Evolutionary conservation across 2,797 vertebrate species (phyloP), one percentile per base, ranked within the genome.

Genomic region (Sebastiscus albofasciatus): DNA sequence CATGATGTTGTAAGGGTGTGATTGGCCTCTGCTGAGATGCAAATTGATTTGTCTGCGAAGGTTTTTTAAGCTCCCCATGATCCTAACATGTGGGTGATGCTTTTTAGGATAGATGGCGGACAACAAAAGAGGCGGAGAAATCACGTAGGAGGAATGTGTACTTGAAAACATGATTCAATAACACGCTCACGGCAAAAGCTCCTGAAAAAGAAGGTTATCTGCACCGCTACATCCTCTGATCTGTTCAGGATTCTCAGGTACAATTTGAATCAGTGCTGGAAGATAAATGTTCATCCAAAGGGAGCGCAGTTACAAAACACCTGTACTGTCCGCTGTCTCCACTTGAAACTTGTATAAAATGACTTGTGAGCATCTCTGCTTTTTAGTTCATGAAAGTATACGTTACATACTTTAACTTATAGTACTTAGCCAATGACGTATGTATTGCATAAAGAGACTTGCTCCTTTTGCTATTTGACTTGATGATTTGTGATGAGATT

Each of bases 11-110:
- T 65, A 78, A 61, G 46, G 7, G 6, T 4, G 65, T 27, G 58
- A 74, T 64, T 65, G 42, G 13, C 18, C 16, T 72, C 31, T 20
- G 33, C 46, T 42, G 33, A 31, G 24, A 26, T 34, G 24, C 10
- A 73, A 81, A 82, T 67, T 58, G 61, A 77, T 76, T 79, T n/a
- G 18, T 75, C 56, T 68, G 64, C 8, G 64, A 56, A 16, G 29
- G 46, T 20, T 67, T 54, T 69, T 85, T 80, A n/a, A 87, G 29
- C 36, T 56, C 61, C 5, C 8, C 24, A 4, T 58, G 26, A 75
- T 54, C 66, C 76, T 66, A 74, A 36, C 64, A 64, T 72, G 67
- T 34, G 49, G 77, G 36, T 56, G 67, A 64, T 49, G 54, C 54
- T 77, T 34, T 61, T 60, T 13, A 13, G 42, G 39, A 70, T 79